phyloP scores from a whole-genome alignment of 2,113 vertebrate species.

The Pachyramphus minor region DNA sequence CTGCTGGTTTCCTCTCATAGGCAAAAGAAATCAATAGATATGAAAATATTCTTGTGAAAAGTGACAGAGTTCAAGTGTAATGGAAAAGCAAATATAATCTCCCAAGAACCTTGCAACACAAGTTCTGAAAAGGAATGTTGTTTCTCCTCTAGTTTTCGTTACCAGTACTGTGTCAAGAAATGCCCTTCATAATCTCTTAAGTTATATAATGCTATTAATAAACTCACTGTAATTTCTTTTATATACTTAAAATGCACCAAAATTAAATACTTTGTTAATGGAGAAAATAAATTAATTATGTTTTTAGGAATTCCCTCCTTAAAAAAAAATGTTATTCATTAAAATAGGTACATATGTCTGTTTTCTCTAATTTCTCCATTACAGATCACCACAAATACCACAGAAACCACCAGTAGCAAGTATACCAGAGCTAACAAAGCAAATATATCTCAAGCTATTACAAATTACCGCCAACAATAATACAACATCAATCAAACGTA shows the following conservation, averaged over 20 bases:
- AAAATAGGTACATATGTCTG: not conserved
- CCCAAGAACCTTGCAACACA: not conserved
- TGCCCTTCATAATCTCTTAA: not conserved
- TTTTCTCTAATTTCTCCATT: not conserved
- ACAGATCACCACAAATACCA: not conserved
- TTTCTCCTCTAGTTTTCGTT: not conserved
- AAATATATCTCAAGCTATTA: not conserved
- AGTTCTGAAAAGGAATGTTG: not conserved
- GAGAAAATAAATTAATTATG: not conserved
- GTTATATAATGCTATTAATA: not conserved
- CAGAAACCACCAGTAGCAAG: not conserved
- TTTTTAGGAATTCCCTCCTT: not conserved
- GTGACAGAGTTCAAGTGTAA: not conserved
- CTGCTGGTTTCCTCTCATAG: not conserved
- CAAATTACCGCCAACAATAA: not conserved
- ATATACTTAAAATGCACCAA: not conserved
- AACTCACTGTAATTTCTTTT: not conserved
- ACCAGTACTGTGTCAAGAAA: not conserved
- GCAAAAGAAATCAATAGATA: not conserved
- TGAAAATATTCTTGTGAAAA: not conserved
- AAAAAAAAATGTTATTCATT: not conserved
- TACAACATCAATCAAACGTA: not conserved
- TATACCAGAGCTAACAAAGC: not conserved
- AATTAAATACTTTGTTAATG: not conserved
- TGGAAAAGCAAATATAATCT: not conserved